Evolutionary conservation across 2,888 invertebrate genomes (phyloP).

Genomic region (Campoplex nolae): DNA sequence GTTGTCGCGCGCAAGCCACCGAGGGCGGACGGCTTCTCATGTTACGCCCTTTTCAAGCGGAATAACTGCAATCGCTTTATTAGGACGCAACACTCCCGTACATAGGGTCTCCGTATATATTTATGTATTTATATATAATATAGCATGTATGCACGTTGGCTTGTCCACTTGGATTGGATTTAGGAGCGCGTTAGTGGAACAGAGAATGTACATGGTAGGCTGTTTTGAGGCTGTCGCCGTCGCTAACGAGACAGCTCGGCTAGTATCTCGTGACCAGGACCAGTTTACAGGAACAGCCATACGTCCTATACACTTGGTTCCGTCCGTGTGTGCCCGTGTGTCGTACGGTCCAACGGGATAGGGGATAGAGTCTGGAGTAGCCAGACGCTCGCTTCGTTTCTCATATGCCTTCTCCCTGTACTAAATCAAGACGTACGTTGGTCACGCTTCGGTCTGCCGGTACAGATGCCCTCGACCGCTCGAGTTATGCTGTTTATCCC

Average conservation of each 20-base stretch:
- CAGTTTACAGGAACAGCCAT: constrained; percentile 54
- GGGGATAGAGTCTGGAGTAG: constrained; percentile 43
- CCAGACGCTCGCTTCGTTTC: constrained; percentile 56
- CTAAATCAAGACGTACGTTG: constrained; percentile 85
- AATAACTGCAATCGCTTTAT: constrained; percentile 83
- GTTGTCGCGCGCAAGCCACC: constrained; percentile 58
- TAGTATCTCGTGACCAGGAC: constrained; percentile 71
- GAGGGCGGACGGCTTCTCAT: constrained; percentile 81
- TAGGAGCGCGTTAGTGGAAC: constrained; percentile 14
- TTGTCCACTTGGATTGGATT: constrained; percentile 64
- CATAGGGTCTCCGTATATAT: constrained; percentile 4
- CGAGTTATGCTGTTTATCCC: constrained; percentile 80
- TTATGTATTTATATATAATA: constrained; percentile 5
- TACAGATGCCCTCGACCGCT: constrained; percentile 70
- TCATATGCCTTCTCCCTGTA: constrained; percentile 71
- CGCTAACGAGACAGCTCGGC: constrained; percentile 83
- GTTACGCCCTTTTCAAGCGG: constrained; percentile 78
- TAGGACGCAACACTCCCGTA: constrained; percentile 72
- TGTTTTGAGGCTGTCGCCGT: constrained; percentile 55
- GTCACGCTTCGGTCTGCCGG: constrained; percentile 78
- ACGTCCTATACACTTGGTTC: neutral
- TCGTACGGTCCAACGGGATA: constrained; percentile 72
- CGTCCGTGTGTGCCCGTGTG: neutral
- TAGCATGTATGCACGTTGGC: neutral
- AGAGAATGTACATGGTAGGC: constrained; percentile 63